Percentiles rank a stretch among this genome's conserved stretches.
phyloP scores from a whole-genome alignment of 64 coral and sea anemone species.

The Trachythela sp. region DNA sequence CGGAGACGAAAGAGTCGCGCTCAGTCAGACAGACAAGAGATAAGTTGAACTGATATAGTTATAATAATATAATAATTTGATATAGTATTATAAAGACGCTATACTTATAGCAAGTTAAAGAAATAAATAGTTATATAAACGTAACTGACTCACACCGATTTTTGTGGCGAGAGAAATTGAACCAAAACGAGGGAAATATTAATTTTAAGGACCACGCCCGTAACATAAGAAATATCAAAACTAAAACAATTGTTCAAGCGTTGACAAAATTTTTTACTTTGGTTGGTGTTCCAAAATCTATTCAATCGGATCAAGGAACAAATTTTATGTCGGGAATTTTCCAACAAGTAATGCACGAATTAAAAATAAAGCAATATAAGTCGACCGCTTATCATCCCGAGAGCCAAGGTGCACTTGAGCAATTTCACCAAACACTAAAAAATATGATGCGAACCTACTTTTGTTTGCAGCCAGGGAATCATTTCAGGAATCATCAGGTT shows the following conservation, averaged over 20 bases:
- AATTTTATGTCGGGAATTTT: conserved; percentile 39
- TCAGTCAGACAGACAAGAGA: too few relatives aligned
- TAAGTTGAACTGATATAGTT: too few relatives aligned
- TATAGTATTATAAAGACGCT: too few relatives aligned
- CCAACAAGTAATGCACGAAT: conserved; percentile 52
- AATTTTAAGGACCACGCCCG: too few relatives aligned
- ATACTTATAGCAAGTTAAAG: too few relatives aligned
- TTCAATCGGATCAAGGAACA: conserved; percentile 33
- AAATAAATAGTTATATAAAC: too few relatives aligned
- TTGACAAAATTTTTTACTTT: conserved; percentile 55
- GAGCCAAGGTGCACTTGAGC: conserved; percentile 34
- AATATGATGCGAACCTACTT: conserved; percentile 26
- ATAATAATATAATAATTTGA: too few relatives aligned
- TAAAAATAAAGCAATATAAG: conserved; percentile 39
- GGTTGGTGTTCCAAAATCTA: conserved; percentile 14
- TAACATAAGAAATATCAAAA: conserved; percentile 62
- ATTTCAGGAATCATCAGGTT: conserved; percentile 22
- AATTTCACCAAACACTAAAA: conserved; percentile 42
- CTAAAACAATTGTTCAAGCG: conserved; percentile 40
- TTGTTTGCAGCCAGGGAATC: conserved; percentile 13
- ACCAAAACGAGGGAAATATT: too few relatives aligned
- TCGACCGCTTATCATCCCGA: conserved; percentile 55
- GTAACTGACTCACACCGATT: too few relatives aligned
- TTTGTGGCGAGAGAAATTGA: too few relatives aligned
- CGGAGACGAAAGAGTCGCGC: too few relatives aligned